phyloP scores from a whole-genome alignment of 2,113 vertebrate species.

The Rhizomys pruinosus region DNA sequence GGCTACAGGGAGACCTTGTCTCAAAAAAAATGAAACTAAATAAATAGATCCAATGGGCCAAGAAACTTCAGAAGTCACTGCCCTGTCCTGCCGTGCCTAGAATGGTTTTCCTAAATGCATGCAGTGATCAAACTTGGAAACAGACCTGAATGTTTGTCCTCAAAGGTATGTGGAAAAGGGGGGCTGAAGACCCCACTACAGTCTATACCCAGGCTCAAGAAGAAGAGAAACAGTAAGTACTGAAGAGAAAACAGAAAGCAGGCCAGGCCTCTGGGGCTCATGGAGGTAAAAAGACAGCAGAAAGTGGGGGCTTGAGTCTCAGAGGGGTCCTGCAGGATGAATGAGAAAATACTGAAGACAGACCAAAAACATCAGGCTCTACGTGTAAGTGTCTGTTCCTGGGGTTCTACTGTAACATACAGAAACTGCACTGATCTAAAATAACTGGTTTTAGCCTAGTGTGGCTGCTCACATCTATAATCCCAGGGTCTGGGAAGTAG shows the following conservation, averaged over 20 bases:
- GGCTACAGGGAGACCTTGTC: too few species aligned
- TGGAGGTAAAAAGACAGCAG: neutral
- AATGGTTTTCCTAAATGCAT: neutral
- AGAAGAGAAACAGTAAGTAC: neutral
- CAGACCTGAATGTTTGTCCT: neutral
- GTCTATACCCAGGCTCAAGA: neutral
- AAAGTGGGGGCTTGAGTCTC: neutral
- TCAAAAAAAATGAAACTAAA: too few species aligned
- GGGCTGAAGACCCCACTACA: neutral
- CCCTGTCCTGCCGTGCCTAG: neutral
- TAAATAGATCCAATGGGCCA: neutral
- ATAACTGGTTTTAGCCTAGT: neutral
- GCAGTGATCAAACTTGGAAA: neutral
- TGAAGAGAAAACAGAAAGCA: neutral
- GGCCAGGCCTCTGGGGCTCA: neutral
- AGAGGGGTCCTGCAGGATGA: neutral
- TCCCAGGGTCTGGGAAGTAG: neutral
- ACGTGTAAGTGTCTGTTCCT: neutral
- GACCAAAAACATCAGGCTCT: neutral
- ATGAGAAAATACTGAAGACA: neutral
- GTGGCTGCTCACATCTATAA: neutral
- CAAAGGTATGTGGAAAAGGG: neutral
- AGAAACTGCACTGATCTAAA: conserved; percentile 8
- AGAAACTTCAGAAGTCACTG: neutral
- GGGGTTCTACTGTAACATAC: neutral